Conservation (phyloP, 2,797 vertebrate genomes). For the Pristis pectinata region DNA sequence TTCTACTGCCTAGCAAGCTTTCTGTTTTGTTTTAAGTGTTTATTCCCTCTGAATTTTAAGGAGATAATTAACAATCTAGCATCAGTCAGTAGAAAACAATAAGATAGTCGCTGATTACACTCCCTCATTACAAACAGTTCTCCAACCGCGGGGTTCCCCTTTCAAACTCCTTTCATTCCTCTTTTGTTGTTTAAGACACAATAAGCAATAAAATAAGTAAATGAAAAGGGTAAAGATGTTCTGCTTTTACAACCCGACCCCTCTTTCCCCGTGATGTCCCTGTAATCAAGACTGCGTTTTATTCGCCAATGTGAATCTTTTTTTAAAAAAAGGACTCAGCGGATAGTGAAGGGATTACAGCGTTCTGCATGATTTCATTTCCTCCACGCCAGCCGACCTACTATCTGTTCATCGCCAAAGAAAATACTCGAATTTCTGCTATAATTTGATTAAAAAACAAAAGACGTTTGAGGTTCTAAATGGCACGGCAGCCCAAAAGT, state of each 20-base stretch:
- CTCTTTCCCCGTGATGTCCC: not conserved
- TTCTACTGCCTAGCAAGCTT: not conserved
- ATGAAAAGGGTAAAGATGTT: not conserved
- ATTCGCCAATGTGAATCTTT: slow-evolving; percentile 17
- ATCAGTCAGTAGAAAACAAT: slow-evolving; percentile 16
- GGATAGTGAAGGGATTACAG: not conserved
- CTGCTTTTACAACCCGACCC: not conserved
- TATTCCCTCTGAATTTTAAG: not conserved
- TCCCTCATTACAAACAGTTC: slow-evolving; percentile 14
- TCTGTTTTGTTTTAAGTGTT: not conserved
- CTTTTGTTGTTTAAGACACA: slow-evolving; percentile 25
- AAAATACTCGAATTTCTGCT: slow-evolving; percentile 32
- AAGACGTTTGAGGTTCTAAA: not conserved
- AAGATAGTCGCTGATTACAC: not conserved
- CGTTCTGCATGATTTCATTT: slow-evolving; percentile 26
- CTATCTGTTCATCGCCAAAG: slow-evolving; percentile 30
- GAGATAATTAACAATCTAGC: slow-evolving; percentile 11
- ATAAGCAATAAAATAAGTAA: slow-evolving; percentile 24
- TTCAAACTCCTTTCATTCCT: not conserved
- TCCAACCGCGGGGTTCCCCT: not conserved
- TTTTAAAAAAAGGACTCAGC: not conserved
- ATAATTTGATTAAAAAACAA: slow-evolving; percentile 34
- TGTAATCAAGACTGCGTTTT: not conserved
- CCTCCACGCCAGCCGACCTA: not conserved
- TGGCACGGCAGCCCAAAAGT: not conserved